Base-by-base conservation (phyloP, 2,797 vertebrate species). In the Florisuga fusca region DNA sequence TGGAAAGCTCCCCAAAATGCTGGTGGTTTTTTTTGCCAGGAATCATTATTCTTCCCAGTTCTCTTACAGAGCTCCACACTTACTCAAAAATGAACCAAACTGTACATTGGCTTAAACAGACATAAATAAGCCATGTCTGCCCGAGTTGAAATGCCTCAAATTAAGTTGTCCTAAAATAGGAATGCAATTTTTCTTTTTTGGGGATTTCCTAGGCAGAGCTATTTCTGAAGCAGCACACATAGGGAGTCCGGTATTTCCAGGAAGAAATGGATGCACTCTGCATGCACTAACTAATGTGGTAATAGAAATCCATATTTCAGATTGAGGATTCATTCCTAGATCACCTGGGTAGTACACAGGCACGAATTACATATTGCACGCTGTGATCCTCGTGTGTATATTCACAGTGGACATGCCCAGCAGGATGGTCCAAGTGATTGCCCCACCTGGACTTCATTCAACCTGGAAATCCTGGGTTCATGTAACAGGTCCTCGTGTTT, bases 391-490 rank as follows among this genome's bases (percentile, higher is more conserved):
- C 54, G 13, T 11, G 16, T 4, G 9, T 54, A 22, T 26, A 38
- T 54, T 71, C 29, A 36, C n/a, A 62, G 84, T 2, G 33, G 41
- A 50, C 9, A 18, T 11, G 50, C 29, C 34, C 33, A 58, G 89
- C 54, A 80, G 84, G 75, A 79, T 63, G 78, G 34, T 34, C 48
- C 1, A 6, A 69, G 48, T 57, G 45, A 66, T 76, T 61, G 67
- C 73, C 67, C 81, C 75, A 74, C 27, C 43, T 55, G 41, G 63
- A 6, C 43, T 67, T 77, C 75, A 51, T 66, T 66, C 61, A 82
- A 59, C 59, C 87, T 89, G 92, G 90, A 93, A 84, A 95, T 94
- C 62, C 86, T 62, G 64, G 41, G 46, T 84, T 63, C 77, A 85
- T 0, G 2, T 64, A 72, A 64, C 63, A 92, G 51, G 46, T 29